phyloP scores from a whole-genome alignment of 1,140 invertebrate species.

The Polypedilum pembai region DNA sequence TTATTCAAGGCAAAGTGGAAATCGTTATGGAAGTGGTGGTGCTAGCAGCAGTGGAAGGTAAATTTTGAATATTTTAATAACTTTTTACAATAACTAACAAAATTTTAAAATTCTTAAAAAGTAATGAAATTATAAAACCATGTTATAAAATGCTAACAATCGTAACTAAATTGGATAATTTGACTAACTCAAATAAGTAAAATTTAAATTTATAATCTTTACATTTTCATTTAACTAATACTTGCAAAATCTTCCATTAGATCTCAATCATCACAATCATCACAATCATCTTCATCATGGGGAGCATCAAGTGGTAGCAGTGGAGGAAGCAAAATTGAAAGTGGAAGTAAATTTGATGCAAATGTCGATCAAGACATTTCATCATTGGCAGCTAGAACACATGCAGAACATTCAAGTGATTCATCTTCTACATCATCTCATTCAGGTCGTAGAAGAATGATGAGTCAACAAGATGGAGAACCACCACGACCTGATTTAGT shows the following conservation, averaged over 20 bases:
- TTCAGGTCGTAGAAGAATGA: slow-evolving; percentile 29
- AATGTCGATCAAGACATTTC: slow-evolving; percentile 29
- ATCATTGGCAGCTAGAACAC: background rate
- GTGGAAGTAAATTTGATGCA: background rate
- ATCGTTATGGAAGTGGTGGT: background rate
- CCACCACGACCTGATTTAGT: slow-evolving; percentile 29
- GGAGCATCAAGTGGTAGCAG: background rate
- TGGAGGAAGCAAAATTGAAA: background rate
- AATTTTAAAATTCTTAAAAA: background rate
- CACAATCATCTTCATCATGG: slow-evolving; percentile 8
- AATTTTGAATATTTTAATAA: background rate
- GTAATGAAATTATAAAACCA: slow-evolving; percentile 1
- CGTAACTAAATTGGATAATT: background rate
- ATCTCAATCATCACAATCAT: slow-evolving; percentile 4
- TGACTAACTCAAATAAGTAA: background rate
- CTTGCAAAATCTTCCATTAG: background rate
- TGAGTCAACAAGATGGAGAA: slow-evolving; percentile 31
- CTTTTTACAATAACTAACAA: background rate
- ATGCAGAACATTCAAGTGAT: background rate
- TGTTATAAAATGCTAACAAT: slow-evolving; percentile 5
- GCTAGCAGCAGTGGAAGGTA: background rate
- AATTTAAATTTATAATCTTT: background rate
- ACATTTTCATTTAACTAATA: background rate
- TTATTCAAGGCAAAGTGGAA: background rate
- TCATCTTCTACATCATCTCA: background rate